Evolutionary conservation across 1,140 invertebrate species (phyloP), one percentile per base, ranked within the genome.

Genomic region (Danaus melanippus): DNA sequence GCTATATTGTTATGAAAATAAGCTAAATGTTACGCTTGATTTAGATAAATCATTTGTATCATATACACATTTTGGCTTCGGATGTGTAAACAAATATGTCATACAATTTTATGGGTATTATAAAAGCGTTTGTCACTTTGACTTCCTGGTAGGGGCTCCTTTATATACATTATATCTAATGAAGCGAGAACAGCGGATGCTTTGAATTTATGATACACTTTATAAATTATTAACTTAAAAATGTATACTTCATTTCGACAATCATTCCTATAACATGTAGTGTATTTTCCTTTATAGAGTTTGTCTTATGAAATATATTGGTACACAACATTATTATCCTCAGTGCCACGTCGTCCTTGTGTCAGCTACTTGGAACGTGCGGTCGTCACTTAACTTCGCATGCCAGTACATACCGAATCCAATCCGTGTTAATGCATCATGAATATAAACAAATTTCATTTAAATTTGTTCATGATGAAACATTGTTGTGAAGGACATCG

Each of bases 361-460:
- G 56, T 46, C 44, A 45, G 50, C 66, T 65, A 67, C 65, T 76
- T 66, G 63, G 66, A 69, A 76, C 61, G 71, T 70, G 68, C 50
- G 67, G 63, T 66, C 42, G 64, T 69, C 60, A 62, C 21, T 32
- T 32, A 43, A 71, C 71, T 70, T 75, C 76, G 70, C 69, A 72
- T 67, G 68, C 70, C 64, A 58, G 69, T 61, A 65, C 64, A 69
- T 50, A 67, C 60, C 46, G 15, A 45, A 32, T 32, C 21, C 11
- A 57, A 66, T 71, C 63, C 64, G 62, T 67, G 67, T 48, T 62
- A 50, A 80, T 69, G 74, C 53, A 50, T 67, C 60, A 61, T 82
- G 82, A 82, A 85, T 85, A 82, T 66, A 73, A 82, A 85, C 74
- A 71, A 76, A 76, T 70, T 62, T 56, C 63, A 81, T 84, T 80